Percentiles rank a stretch among this genome's conserved stretches.
Evolutionary conservation across 2,888 invertebrate genomes (phyloP).

Genomic region (Clivina fossor): DNA sequence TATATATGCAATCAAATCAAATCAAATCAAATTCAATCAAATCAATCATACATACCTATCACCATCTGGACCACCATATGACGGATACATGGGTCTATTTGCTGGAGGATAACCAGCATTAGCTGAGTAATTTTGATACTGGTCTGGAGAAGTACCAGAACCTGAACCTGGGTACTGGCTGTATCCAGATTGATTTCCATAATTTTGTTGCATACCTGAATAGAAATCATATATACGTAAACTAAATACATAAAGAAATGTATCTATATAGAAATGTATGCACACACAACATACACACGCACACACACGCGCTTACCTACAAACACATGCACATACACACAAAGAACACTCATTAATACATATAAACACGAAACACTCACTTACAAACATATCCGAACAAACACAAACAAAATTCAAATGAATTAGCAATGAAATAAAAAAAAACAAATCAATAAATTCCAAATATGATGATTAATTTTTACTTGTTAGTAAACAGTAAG

Average conservation of each 20-base stretch:
- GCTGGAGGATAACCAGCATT: constrained; percentile 61
- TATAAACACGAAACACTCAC: too few species aligned
- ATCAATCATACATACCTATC: constrained; percentile 59
- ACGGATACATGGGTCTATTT: constrained; percentile 75
- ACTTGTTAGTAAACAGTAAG: not conserved
- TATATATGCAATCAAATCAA: not conserved
- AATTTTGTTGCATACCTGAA: constrained; percentile 52
- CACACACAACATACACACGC: too few species aligned
- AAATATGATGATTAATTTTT: too few species aligned
- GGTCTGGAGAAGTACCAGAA: constrained; percentile 55
- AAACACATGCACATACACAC: too few species aligned
- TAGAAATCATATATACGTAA: constrained; percentile 36
- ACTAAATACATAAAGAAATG: constrained; percentile 21
- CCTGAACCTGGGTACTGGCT: constrained; percentile 69
- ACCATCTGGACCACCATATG: constrained; percentile 71
- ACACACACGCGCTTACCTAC: too few species aligned
- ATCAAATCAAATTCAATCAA: constrained; percentile 30
- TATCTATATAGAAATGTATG: too few species aligned
- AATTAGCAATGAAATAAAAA: constrained; percentile 34
- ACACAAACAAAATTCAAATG: too few species aligned
- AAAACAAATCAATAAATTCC: too few species aligned
- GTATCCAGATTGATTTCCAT: constrained; percentile 62
- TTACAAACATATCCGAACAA: too few species aligned
- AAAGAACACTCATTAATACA: constrained; percentile 24
- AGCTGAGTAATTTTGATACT: constrained; percentile 60